These are phyloP conservation scores for Lophius piscatorius DNA, from an alignment of 2,113 vertebrate genomes.

Conservation along the genomic window DNA sequence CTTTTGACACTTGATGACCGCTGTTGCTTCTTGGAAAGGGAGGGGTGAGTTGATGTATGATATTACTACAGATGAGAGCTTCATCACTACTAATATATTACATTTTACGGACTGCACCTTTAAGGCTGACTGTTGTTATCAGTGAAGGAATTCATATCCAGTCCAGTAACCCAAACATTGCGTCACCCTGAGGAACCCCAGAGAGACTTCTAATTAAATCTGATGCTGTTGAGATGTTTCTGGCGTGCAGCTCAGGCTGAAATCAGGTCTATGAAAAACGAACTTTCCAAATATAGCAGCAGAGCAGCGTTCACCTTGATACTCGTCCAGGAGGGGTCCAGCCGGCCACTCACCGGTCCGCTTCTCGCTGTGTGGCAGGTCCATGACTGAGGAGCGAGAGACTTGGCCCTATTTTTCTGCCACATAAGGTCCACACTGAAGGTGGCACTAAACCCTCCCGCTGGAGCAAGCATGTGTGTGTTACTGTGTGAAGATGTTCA, in stretches of 20 bases:
- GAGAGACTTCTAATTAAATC: slow-evolving; percentile 53
- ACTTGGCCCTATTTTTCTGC: slow-evolving; percentile 65
- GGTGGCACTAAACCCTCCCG: slow-evolving; percentile 31
- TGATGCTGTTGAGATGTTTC: no score
- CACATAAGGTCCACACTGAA: slow-evolving; percentile 63
- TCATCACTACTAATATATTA: no score
- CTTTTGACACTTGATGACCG: no score
- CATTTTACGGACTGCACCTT: no score
- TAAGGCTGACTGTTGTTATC: no score
- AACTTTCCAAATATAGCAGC: slow-evolving; percentile 16
- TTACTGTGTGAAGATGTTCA: neutral
- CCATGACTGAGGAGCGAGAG: slow-evolving; percentile 47
- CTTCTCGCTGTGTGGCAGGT: slow-evolving; percentile 32
- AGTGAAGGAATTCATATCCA: no score
- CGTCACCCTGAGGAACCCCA: slow-evolving; percentile 30
- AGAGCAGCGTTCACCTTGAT: slow-evolving; percentile 40
- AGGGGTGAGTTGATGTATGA: no score
- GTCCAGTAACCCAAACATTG: slow-evolving; percentile 40
- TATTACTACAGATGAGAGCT: no score
- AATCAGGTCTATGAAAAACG: slow-evolving; percentile 34
- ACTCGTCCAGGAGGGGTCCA: slow-evolving; percentile 37
- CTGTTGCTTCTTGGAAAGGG: no score
- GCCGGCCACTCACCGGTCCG: slow-evolving; percentile 8
- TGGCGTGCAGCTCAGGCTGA: no score
- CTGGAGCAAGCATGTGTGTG: slow-evolving; percentile 15